Evolutionary conservation across 2,797 vertebrate species (phyloP).

Genomic region (Luscinia megarhynchos): DNA sequence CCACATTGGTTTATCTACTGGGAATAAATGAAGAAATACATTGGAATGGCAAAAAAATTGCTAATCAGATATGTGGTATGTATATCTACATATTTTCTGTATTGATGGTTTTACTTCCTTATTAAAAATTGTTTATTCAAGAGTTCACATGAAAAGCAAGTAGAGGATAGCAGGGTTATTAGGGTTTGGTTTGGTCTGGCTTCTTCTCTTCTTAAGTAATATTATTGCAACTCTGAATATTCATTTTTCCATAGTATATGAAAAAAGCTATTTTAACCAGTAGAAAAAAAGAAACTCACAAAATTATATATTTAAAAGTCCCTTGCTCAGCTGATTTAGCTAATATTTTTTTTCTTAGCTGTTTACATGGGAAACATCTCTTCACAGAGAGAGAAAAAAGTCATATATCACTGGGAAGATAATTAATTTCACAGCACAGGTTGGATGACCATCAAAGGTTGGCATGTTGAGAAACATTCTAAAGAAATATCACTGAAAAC

Average conservation of each 20-base stretch:
- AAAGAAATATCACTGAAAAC: background rate
- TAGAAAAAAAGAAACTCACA: background rate
- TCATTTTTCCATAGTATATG: background rate
- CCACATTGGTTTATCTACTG: conserved; percentile 32
- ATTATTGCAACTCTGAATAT: background rate
- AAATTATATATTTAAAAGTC: background rate
- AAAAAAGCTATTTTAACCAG: background rate
- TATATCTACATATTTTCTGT: conserved; percentile 13
- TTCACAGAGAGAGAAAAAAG: background rate
- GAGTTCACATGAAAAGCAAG: background rate
- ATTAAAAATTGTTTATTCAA: background rate
- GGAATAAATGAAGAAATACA: conserved; percentile 15
- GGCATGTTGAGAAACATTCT: background rate
- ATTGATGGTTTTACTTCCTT: background rate
- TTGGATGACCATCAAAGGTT: background rate
- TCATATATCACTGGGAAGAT: background rate
- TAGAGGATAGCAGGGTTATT: background rate
- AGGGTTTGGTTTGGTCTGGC: background rate
- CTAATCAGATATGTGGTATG: background rate
- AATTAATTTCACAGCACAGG: conserved; percentile 1
- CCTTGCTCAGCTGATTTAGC: background rate
- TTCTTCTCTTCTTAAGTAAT: background rate
- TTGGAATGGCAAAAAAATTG: conserved; percentile 6
- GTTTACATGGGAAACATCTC: background rate
- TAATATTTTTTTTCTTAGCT: background rate